Base-by-base conservation (phyloP, 1,140 invertebrate species). In the Leptopilina boulardi region DNA sequence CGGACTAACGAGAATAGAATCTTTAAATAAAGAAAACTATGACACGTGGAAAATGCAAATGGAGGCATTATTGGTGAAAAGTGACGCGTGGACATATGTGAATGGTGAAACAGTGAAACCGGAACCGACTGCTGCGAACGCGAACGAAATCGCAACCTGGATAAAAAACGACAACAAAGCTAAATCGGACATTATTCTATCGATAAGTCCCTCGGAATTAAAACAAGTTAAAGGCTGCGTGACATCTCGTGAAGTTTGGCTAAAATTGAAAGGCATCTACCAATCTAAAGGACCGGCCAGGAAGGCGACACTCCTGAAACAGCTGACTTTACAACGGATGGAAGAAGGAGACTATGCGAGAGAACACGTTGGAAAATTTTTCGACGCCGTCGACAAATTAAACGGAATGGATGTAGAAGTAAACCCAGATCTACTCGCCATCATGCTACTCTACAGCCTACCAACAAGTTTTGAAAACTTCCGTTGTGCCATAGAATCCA, bases 381-480 rank as follows among this genome's bases (percentile, higher is more conserved):
- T 82, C 23, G 82, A 82, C 76, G 77, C 75, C 1, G 51, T 56
- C 19, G 51, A 56, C n/a, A 56, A 56, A 21, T 56, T 21, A 21
- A 21, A 23, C 19, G 51, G 19, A 23, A 56, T 87, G 80, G 77
- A 78, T 10, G 71, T 87, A 6, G 18, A 77, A n/a, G 79, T 87
- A 11, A 81, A 86, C 51, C 13, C 34, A n/a, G 84, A 87, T 70
- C 71, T 87, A 13, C 70, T 84, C n/a, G 59, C 79, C 1, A 84
- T 87, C 9, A 81, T 87, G 82, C 71, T 87, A 23, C 66, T 87
- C 13, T 84, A 86, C 56, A 87, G 81, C 74, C 70, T 87, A 0
- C 77, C 80, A 13, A 0, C 76, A 0, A 51, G 11, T 26, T 86
- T 74, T 51, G 83, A 86, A 76, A 85, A 86, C 70, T 87, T 87